Conservation (phyloP, 2,113 vertebrate species). For the Chitala chitala region DNA sequence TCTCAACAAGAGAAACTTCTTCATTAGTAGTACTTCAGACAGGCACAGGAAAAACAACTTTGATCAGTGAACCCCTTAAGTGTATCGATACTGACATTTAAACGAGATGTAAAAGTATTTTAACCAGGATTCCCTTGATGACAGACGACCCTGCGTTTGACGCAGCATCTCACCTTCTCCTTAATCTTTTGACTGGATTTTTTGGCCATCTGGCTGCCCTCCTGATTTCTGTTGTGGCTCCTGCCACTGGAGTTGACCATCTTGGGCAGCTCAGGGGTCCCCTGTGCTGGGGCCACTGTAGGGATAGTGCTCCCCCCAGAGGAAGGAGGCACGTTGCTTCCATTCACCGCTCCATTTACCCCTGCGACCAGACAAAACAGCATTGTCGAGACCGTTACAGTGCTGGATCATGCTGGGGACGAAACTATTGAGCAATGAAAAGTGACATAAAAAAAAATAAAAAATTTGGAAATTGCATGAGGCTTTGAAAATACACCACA, state of each 20-base stretch:
- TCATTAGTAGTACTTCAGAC: too few species aligned
- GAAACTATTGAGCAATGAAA: not conserved
- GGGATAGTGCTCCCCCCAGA: constrained; percentile 62
- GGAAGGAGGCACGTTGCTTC: constrained; percentile 60
- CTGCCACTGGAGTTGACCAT: constrained; percentile 52
- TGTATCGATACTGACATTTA: too few species aligned
- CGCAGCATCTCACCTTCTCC: constrained; percentile 68
- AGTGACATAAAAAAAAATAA: not conserved
- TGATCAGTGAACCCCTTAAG: too few species aligned
- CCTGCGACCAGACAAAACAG: constrained; percentile 53
- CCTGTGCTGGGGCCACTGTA: constrained; percentile 60
- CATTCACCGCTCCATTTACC: constrained; percentile 75
- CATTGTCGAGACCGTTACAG: not conserved
- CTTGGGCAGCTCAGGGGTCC: constrained; percentile 61
- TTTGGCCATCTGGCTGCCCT: constrained; percentile 51
- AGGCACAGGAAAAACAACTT: too few species aligned
- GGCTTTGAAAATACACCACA: not conserved
- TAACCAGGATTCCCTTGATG: too few species aligned
- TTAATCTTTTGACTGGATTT: constrained; percentile 68
- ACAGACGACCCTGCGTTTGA: too few species aligned
- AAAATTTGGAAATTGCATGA: not conserved
- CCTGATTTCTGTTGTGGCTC: constrained; percentile 61
- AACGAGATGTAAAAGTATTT: too few species aligned
- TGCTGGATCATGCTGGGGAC: not conserved
- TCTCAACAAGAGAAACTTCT: too few species aligned